These are phyloP conservation scores for Enteromius viviparus DNA, from an alignment of 2,797 vertebrate genomes.

Conservation along the genomic window DNA sequence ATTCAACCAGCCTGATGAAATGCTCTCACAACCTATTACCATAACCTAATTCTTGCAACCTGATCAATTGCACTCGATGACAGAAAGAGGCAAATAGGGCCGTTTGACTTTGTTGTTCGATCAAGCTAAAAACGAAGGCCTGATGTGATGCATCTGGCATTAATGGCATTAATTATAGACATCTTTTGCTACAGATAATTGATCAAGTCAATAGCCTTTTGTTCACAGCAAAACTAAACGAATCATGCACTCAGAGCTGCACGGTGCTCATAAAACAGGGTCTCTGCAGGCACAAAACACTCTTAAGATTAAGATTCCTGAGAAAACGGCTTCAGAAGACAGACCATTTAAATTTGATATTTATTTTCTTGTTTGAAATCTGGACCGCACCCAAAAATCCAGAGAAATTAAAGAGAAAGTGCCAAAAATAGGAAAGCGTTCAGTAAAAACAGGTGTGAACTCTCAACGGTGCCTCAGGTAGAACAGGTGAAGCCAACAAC, in stretches of 20 bases:
- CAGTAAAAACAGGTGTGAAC: constrained; percentile 19
- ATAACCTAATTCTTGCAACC: constrained; percentile 30
- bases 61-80: constrained; percentile 33
- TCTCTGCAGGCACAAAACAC: constrained; percentile 24
- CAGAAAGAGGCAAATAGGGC: constrained; percentile 15
- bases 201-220: constrained; percentile 35
- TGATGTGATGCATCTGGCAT: constrained; percentile 29
- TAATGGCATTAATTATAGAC: constrained; percentile 40
- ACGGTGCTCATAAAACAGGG: constrained; percentile 11
- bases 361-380: background rate
- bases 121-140: constrained; percentile 12
- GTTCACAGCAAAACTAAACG: constrained; percentile 29
- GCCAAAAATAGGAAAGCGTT: background rate
- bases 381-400: background rate
- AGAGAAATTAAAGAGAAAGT: background rate
- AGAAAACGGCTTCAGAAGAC: background rate
- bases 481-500: constrained; percentile 20
- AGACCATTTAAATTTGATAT: background rate
- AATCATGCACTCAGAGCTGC: background rate
- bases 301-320: background rate
- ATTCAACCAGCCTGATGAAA: constrained; percentile 21
- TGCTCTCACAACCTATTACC: constrained; percentile 32
- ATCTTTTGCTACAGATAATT: constrained; percentile 28
- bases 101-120: background rate
- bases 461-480: constrained; percentile 13